phyloP scores from a whole-genome alignment of 2,113 vertebrate genomes.

The Oncorhynchus mykiss region DNA sequence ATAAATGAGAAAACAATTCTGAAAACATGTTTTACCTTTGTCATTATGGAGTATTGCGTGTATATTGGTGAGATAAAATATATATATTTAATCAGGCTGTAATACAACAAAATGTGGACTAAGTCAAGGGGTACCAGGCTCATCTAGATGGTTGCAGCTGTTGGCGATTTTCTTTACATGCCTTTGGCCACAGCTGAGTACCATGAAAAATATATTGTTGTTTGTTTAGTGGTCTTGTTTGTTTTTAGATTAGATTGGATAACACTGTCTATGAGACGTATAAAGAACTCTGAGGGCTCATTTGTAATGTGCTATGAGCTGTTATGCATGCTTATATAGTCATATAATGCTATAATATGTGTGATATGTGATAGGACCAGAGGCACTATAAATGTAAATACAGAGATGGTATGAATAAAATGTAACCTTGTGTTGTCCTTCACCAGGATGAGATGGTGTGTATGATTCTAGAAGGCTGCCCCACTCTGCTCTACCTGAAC shows the following conservation, averaged over 20 bases:
- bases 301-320: background rate
- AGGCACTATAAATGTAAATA: background rate
- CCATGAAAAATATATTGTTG: no score
- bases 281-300: background rate
- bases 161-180: no score
- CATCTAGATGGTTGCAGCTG: no score
- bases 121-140: no score
- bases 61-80: no score
- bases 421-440: slow-evolving; percentile 21
- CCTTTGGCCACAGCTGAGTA: no score
- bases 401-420: background rate
- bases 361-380: background rate
- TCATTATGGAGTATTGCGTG: no score
- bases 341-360: background rate
- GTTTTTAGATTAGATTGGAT: background rate
- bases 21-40: no score
- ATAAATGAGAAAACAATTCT: no score
- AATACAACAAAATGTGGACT: no score
- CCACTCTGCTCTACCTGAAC: slow-evolving; percentile 80
- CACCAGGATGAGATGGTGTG: slow-evolving; percentile 78
- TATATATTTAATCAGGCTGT: no score
- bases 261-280: background rate
- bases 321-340: background rate
- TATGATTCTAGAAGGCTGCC: slow-evolving; percentile 74
- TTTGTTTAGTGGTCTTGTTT: background rate